phyloP scores from a whole-genome alignment of 1,140 invertebrate genomes.

The Drosophila suzukii region DNA sequence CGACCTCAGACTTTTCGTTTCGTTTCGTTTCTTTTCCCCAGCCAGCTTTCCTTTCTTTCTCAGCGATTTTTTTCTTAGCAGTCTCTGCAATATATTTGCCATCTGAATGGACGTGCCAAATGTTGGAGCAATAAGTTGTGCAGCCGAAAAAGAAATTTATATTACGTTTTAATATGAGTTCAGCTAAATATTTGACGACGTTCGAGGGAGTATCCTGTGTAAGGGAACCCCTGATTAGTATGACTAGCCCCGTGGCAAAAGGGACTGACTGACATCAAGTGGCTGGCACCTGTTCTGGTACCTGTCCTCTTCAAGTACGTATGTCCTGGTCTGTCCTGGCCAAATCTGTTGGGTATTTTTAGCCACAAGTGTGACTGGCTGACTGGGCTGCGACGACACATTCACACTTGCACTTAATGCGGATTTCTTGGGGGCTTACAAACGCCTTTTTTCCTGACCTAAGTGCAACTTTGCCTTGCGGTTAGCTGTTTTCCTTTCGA shows the following conservation, averaged over 20 bases:
- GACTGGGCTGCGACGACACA: constrained; percentile 30
- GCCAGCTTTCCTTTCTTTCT: constrained; percentile 9
- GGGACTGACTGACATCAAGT: constrained; percentile 36
- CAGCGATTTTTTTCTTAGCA: constrained; percentile 31
- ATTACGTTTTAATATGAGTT: constrained; percentile 60
- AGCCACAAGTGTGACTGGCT: constrained; percentile 38
- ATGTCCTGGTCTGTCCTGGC: constrained; percentile 2
- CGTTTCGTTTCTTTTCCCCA: constrained; percentile 20
- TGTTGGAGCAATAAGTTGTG: constrained; percentile 69
- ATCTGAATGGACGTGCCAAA: constrained; percentile 71
- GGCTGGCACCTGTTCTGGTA: constrained; percentile 16
- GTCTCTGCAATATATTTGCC: constrained; percentile 60
- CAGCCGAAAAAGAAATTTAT: constrained; percentile 61
- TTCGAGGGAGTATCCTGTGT: not conserved
- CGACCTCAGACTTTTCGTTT: constrained; percentile 33
- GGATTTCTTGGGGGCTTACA: constrained; percentile 64
- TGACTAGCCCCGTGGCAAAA: constrained; percentile 10
- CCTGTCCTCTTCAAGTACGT: constrained; percentile 7
- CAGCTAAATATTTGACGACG: constrained; percentile 57
- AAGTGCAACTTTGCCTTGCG: constrained; percentile 27
- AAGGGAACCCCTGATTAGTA: constrained; percentile 16
- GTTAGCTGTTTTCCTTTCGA: constrained; percentile 2
- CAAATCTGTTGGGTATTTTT: constrained; percentile 43
- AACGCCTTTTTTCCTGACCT: constrained; percentile 46
- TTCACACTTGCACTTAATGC: constrained; percentile 49